phyloP scores from a whole-genome alignment of 2,797 vertebrate genomes.

The Trachurus trachurus region DNA sequence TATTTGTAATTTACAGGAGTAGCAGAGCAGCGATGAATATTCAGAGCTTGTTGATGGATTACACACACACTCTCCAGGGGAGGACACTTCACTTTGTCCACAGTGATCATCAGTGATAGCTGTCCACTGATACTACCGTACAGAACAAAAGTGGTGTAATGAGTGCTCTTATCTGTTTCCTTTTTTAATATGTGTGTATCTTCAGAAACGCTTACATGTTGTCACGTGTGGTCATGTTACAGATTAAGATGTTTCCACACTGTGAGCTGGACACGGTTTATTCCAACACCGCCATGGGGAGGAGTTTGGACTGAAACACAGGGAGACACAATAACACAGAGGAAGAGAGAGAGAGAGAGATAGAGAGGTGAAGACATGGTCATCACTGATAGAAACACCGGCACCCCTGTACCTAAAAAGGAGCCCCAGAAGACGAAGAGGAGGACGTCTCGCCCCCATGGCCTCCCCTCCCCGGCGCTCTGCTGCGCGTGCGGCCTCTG shows the following conservation, averaged over 20 bases:
- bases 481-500: conserved; percentile 97
- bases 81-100: conserved; percentile 16
- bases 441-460: conserved; percentile 82
- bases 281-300: conserved; percentile 50
- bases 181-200: conserved; percentile 12
- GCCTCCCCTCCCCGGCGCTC: conserved; percentile 93
- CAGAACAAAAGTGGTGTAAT: conserved; percentile 14
- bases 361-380: conserved; percentile 76
- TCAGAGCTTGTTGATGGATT: conserved; percentile 33
- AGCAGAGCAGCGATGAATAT: conserved; percentile 37
- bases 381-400: conserved; percentile 83
- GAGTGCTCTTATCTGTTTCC: conserved; percentile 8
- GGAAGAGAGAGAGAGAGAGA: conserved; percentile 3
- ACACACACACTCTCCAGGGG: not conserved
- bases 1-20: conserved; percentile 20
- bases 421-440: conserved; percentile 81
- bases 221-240: conserved; percentile 40
- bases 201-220: conserved; percentile 8
- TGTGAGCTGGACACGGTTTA: conserved; percentile 39
- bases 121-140: not conserved
- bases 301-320: conserved; percentile 44
- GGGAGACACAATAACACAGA: conserved; percentile 26
- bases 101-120: conserved; percentile 1
- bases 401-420: conserved; percentile 81
- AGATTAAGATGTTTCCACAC: conserved; percentile 52